Evolutionary conservation across 2,113 vertebrate species (phyloP), one percentile per base, ranked within the genome.

Genomic region (Scolopax mira): DNA sequence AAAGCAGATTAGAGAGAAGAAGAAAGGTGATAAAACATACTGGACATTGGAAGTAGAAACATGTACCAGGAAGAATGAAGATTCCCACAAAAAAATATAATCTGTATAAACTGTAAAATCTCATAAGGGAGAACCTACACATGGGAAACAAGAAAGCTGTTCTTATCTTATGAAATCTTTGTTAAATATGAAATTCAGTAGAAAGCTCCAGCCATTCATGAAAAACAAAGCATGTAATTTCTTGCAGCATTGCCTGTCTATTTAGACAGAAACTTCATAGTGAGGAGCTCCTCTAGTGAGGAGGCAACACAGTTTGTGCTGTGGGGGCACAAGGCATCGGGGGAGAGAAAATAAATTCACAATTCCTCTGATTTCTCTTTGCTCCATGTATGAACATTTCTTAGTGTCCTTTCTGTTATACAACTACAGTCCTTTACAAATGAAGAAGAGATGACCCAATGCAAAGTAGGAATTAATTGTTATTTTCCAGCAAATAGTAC

Each of bases 241-340:
- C 66, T 88, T 75, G 13, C 24, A 84, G 41, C 4, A 44, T 30
- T 71, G 21, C 17, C 27, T 60, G 5, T 66, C 64, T 91, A 11
- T 71, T 89, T 83, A 70, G 69, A 74, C 17, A 58, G 25, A 73
- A 65, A 74, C 61, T 62, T 74, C 71, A 39, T 9, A 54, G 22
- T 39, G 42, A 62, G 14, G 48, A 62, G 14, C 21, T 80, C 5
- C 54, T n/a, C n/a, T n/a, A n/a, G n/a, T n/a, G n/a, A n/a, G n/a
- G n/a, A 73, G 12, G 57, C 58, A 85, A n/a, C 28, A 46, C 8
- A 37, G 18, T 16, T 6, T 7, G 33, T 9, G 22, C 16, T 22
- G 10, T 6, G 13, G 10, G 9, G 7, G 2, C 22, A 16, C 7
- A 4, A 13, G 14, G 17, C 18, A 5, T 8, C 3, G 9, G 14